Conservation (phyloP, 2,113 vertebrate genomes). For the Morphnarchus princeps region DNA sequence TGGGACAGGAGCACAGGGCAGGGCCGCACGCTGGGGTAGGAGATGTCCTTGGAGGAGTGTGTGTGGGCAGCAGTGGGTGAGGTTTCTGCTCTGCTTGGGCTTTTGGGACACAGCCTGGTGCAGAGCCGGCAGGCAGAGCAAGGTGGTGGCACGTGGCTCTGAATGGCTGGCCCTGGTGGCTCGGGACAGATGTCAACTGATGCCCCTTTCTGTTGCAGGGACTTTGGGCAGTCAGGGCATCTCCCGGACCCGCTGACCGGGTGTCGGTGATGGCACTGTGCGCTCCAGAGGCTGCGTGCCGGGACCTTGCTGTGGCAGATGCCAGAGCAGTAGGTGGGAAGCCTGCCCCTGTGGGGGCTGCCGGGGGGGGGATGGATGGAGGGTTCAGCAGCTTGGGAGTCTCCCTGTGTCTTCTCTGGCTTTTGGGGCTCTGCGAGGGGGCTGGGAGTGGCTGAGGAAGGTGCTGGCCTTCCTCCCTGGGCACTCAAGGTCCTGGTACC, state of each 20-base stretch:
- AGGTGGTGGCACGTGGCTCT: accelerated
- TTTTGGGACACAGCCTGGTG: not conserved
- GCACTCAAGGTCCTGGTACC: not conserved
- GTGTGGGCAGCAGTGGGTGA: not conserved
- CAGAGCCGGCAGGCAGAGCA: not conserved
- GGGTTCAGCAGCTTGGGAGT: not conserved
- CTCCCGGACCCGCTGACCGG: not conserved
- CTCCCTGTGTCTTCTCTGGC: accelerated
- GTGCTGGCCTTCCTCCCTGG: not conserved
- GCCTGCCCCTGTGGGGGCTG: not conserved
- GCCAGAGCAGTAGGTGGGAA: not conserved
- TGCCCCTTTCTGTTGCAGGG: not conserved
- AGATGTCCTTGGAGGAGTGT: not conserved
- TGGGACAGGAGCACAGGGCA: not conserved
- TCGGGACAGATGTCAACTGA: not conserved
- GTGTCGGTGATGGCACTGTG: accelerated
- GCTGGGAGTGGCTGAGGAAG: not conserved
- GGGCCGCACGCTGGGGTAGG: not conserved
- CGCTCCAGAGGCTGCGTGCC: accelerated
- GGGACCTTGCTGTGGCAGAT: not conserved
- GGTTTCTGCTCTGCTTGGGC: not conserved
- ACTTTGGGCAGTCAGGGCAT: not conserved
- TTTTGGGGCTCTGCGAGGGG: not conserved
- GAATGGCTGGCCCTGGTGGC: not conserved
- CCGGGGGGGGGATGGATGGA: not conserved